Evolutionary conservation across 2,888 invertebrate genomes (phyloP).

Genomic region (Nipponacmea schrenckii): DNA sequence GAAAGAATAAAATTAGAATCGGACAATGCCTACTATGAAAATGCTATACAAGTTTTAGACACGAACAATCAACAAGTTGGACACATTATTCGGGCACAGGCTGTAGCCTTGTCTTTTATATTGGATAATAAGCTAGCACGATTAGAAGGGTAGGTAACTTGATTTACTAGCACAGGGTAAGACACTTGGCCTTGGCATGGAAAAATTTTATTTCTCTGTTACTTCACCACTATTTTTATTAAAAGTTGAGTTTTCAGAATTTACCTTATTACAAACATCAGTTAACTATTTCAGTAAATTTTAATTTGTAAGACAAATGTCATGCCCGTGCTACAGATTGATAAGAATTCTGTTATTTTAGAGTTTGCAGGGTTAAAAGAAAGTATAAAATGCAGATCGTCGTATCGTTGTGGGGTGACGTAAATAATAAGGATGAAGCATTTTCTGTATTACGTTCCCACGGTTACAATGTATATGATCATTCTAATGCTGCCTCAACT

Average conservation of each 20-base stretch:
- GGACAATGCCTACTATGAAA: constrained; percentile 40
- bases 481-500: constrained; percentile 66
- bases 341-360: constrained; percentile 16
- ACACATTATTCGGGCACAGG: constrained; percentile 46
- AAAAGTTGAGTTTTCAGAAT: no score
- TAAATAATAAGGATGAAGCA: constrained; percentile 29
- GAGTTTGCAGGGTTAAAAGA: constrained; percentile 39
- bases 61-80: constrained; percentile 44
- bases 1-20: constrained; percentile 42
- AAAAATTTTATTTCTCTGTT: no score
- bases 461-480: constrained; percentile 28
- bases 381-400: constrained; percentile 41
- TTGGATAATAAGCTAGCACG: constrained; percentile 38
- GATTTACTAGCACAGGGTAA: no score
- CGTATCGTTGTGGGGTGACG: constrained; percentile 43
- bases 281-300: no score
- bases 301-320: no score
- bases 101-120: constrained; percentile 38
- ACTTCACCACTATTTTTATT: no score
- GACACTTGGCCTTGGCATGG: no score
- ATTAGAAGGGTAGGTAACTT: constrained; percentile 38
- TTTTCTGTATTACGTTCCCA: constrained; percentile 29
- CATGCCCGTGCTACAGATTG: no score
- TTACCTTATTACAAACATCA: no score
- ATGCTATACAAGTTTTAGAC: constrained; percentile 44